Evolutionary conservation across 2,113 vertebrate species (phyloP), one percentile per base, ranked within the genome.

Genomic region (Corythornis madagascariensis): DNA sequence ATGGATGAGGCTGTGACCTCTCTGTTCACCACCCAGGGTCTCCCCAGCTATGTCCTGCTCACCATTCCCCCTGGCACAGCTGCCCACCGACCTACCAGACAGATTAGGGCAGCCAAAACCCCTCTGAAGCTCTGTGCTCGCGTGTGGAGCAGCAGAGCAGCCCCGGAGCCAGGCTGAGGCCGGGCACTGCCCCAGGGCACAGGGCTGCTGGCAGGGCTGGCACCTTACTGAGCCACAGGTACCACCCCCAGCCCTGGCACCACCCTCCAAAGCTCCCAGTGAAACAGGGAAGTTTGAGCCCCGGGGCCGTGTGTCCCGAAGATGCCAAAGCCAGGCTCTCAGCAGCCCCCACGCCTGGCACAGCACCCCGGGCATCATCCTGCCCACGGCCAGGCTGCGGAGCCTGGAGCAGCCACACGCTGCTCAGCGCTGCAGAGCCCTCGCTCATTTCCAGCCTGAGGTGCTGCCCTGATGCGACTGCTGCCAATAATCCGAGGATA

Each of bases 171-270:
- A 6, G 52, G 31, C 16, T 1, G 22, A 8, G 31, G 48, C 9
- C 2, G 1, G 84, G 13, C 1, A 1, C 28, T 14, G 21, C 33
- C 35, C 42, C 8, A 1, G 0, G 28, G 29, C 29, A 9, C 43
- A 7, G 6, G 3, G 35, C 19, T 38, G 16, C 29, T 13, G 20
- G 2, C 0, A 3, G 55, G 25, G 8, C 18, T 4, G 20, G 61
- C 60, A 28, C 22, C 3, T 2, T 4, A 3, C 19, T 1, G 43
- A 80, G 33, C 13, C 29, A 3, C 67, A 11, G 40, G 29, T 60
- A 70, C 43, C 65, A 63, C 55, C 11, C 64, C 18, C 4, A 1
- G 63, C 29, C 61, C 45, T 8, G 47, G 24, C 55, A 28, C 4
- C 0, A 24, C 45, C 28, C 60, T 25, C 59, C 11, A 2, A 16